Evolutionary conservation across 2,888 invertebrate genomes (phyloP).

Genomic region (Callosobruchus maculatus): DNA sequence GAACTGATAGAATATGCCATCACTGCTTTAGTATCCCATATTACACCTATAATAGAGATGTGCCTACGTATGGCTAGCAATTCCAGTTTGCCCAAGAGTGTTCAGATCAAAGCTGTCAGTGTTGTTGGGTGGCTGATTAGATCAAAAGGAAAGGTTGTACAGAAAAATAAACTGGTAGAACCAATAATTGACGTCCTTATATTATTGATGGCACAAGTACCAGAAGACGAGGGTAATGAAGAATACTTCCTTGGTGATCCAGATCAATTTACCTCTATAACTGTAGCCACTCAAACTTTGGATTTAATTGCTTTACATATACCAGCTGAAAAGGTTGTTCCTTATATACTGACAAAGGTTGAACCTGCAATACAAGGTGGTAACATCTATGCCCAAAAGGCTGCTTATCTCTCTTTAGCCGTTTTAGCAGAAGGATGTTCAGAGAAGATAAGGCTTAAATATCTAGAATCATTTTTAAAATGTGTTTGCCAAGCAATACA

Average conservation of each 20-base stretch:
- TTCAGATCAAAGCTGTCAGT: slow-evolving; percentile 66
- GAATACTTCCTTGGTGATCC: slow-evolving; percentile 62
- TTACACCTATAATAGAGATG: slow-evolving; percentile 62
- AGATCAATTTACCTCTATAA: slow-evolving; percentile 61
- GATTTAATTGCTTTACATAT: slow-evolving; percentile 71
- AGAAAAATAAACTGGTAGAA: slow-evolving; percentile 68
- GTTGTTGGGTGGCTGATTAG: slow-evolving; percentile 63
- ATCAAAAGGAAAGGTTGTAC: slow-evolving; percentile 66
- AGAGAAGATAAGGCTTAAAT: slow-evolving; percentile 68
- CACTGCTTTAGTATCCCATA: slow-evolving; percentile 60
- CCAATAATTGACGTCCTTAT: slow-evolving; percentile 67
- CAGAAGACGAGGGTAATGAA: slow-evolving; percentile 60
- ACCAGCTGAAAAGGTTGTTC: slow-evolving; percentile 72
- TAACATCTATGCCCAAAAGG: slow-evolving; percentile 64
- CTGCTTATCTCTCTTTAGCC: slow-evolving; percentile 69
- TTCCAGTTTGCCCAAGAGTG: slow-evolving; percentile 54
- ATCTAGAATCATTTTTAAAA: slow-evolving; percentile 64
- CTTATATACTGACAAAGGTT: slow-evolving; percentile 61
- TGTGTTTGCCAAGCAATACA: slow-evolving; percentile 68
- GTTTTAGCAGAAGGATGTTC: slow-evolving; percentile 77
- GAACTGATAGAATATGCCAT: slow-evolving; percentile 62
- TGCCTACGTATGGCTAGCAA: slow-evolving; percentile 63
- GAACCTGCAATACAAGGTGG: slow-evolving; percentile 60
- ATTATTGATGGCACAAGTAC: slow-evolving; percentile 62
- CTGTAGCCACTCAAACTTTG: slow-evolving; percentile 70